These are phyloP conservation scores for Crax fasciolata DNA, from an alignment of 2,797 vertebrate genomes.

Conservation along the genomic window DNA sequence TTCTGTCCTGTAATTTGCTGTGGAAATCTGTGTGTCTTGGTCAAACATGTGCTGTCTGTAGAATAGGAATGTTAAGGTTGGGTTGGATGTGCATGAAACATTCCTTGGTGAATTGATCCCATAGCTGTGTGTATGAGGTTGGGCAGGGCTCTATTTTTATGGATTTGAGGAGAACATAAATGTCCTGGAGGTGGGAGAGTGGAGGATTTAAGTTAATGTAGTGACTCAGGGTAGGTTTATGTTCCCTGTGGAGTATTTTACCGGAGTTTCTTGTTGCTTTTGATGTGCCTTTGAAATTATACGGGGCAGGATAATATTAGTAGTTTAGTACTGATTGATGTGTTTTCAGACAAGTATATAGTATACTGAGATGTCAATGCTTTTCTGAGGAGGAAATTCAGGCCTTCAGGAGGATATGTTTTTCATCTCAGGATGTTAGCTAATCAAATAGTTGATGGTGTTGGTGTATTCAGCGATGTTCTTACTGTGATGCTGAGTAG, in stretches of 20 bases:
- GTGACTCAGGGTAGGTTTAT: neutral
- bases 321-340: neutral
- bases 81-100: neutral
- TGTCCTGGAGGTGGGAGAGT: neutral
- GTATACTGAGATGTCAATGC: neutral
- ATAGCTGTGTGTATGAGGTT: neutral
- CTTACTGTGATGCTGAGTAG: neutral
- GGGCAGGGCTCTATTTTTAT: neutral
- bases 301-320: neutral
- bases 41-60: neutral
- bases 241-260: neutral
- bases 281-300: neutral
- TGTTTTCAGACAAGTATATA: neutral
- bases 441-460: neutral
- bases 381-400: neutral
- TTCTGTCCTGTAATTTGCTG: neutral
- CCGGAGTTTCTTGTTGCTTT: neutral
- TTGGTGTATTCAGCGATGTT: neutral
- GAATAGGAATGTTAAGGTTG: neutral
- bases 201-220: rapidly evolving
- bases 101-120: neutral
- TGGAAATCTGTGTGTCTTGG: neutral
- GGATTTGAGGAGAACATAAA: neutral
- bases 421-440: neutral
- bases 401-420: neutral